A percentile compares a stretch with the other conserved stretches of the same genome.
Evolutionary conservation across 2,797 vertebrate species (phyloP).

Genomic region (Dermochelys coriacea): DNA sequence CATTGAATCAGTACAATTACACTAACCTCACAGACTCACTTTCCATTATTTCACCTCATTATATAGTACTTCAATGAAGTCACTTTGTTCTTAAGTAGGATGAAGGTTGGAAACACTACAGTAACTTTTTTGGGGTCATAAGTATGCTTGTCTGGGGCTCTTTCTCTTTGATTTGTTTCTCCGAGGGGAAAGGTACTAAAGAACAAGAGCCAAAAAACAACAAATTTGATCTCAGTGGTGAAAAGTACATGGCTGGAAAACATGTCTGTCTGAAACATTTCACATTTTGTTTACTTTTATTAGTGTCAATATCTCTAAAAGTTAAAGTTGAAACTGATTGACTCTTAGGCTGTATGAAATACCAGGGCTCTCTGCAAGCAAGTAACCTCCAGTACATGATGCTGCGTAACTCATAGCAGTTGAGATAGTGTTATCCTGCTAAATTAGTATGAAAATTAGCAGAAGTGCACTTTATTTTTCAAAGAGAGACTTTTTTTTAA

Average conservation of each 20-base stretch:
- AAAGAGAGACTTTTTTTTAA: neutral
- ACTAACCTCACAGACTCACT: constrained; percentile 34
- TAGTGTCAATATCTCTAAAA: neutral
- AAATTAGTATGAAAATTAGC: neutral
- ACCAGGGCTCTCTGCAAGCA: neutral
- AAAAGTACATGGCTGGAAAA: neutral
- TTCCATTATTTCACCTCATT: constrained; percentile 64
- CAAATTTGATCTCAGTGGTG: constrained; percentile 4
- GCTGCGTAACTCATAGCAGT: neutral
- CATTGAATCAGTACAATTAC: constrained; percentile 31
- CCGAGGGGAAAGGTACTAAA: neutral
- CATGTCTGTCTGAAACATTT: neutral
- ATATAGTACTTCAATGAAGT: constrained; percentile 23
- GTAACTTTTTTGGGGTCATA: constrained; percentile 30
- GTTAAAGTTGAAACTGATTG: neutral
- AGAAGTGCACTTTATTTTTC: neutral
- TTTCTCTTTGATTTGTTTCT: constrained; percentile 12
- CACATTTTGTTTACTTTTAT: neutral
- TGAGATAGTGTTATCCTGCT: neutral
- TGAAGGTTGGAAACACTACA: constrained; percentile 3
- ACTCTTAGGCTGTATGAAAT: neutral
- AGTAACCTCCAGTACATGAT: neutral
- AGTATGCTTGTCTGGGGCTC: neutral
- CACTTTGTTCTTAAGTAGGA: neutral
- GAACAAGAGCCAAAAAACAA: constrained; percentile 30